These are phyloP conservation scores for Sminthurides bifidus DNA, from an alignment of 1,140 invertebrate genomes.

Conservation along the genomic window DNA sequence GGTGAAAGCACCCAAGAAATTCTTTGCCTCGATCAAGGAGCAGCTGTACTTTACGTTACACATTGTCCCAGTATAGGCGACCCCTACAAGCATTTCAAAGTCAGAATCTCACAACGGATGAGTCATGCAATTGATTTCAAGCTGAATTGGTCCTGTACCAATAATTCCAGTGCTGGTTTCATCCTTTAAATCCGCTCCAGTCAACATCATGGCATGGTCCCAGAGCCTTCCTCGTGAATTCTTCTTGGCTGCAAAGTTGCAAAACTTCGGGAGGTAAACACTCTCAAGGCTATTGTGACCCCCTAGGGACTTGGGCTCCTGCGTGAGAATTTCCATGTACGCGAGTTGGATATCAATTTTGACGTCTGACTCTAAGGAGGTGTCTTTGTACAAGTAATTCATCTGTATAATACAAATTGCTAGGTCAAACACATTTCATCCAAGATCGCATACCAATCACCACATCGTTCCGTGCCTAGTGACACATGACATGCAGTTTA, in stretches of 20 bases:
- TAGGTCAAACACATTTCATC: too few relatives aligned
- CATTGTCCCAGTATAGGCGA: neutral
- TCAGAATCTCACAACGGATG: neutral
- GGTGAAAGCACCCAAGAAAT: neutral
- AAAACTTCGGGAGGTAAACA: constrained; percentile 6
- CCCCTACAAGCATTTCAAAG: neutral
- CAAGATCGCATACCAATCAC: too few relatives aligned
- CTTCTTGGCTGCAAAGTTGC: constrained; percentile 1
- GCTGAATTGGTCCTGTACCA: neutral
- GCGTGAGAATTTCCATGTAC: constrained; percentile 1
- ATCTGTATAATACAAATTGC: too few relatives aligned
- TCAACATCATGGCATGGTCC: constrained; percentile 16
- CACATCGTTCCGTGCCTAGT: too few relatives aligned
- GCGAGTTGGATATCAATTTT: constrained; percentile 4
- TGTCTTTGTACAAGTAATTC: constrained; percentile 6
- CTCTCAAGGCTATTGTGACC: neutral
- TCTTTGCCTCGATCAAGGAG: neutral
- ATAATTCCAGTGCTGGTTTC: neutral
- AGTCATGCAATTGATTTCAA: neutral
- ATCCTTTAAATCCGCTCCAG: constrained; percentile 2
- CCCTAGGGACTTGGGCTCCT: neutral
- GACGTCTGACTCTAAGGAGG: neutral
- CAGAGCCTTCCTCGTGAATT: neutral
- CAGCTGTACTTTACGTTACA: neutral
- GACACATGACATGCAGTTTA: too few relatives aligned